Percentiles rank a stretch among this genome's conserved stretches.
phyloP scores from a whole-genome alignment of 2,113 vertebrate genomes.

The Aphelocoma coerulescens region DNA sequence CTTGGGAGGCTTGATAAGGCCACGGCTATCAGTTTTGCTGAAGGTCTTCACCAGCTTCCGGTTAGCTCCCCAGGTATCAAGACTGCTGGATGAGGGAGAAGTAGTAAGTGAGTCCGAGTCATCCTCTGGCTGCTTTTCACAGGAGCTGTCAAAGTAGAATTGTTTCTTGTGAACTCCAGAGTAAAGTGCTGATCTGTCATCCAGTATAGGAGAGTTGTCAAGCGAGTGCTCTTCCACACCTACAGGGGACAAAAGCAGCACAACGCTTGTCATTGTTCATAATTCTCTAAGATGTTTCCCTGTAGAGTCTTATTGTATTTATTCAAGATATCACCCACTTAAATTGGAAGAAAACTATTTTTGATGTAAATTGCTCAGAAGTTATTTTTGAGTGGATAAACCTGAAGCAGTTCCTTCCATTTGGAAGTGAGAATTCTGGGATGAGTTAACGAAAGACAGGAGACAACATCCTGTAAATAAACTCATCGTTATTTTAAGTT shows the following conservation, averaged over 20 bases:
- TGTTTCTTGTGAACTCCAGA: constrained; percentile 92
- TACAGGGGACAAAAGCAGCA: constrained; percentile 30
- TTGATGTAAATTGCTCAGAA: neutral
- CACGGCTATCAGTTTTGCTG: constrained; percentile 85
- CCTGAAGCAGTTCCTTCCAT: neutral
- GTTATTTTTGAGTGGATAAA: neutral
- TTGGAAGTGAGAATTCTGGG: neutral
- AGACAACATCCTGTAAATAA: neutral
- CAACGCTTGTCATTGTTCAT: neutral
- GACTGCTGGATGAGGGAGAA: constrained; percentile 88
- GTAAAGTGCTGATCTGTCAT: constrained; percentile 88
- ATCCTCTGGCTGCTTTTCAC: constrained; percentile 84
- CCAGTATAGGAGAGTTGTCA: constrained; percentile 77
- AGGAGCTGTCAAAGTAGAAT: constrained; percentile 77
- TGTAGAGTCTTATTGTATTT: neutral
- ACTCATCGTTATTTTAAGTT: neutral
- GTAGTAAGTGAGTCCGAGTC: constrained; percentile 84
- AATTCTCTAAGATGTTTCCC: neutral
- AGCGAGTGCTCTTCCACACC: constrained; percentile 79
- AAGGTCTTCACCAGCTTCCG: constrained; percentile 92
- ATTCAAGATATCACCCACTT: neutral
- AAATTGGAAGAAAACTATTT: neutral
- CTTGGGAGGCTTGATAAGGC: constrained; percentile 88
- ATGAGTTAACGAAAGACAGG: neutral
- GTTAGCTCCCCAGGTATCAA: constrained; percentile 87